Conservation (phyloP, 2,797 vertebrate genomes). For the Selene dorsalis region DNA sequence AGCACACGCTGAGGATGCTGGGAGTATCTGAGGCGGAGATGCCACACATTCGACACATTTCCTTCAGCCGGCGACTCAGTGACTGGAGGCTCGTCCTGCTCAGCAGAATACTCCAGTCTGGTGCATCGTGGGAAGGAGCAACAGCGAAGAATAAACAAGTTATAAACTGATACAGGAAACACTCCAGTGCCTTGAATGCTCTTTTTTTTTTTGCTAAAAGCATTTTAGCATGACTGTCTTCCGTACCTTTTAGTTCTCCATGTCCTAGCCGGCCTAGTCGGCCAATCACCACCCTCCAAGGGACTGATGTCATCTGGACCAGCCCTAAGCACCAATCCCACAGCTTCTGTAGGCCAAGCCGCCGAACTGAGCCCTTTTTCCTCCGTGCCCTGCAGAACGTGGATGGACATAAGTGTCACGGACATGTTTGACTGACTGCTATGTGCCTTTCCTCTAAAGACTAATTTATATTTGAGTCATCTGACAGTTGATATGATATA, state of each 20-base stretch:
- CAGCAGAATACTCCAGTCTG: conserved; percentile 98
- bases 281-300: conserved; percentile 98
- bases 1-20: conserved; percentile 97
- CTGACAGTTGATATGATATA: conserved; percentile 22
- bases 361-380: conserved; percentile 97
- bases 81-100: conserved; percentile 97
- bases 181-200: background rate
- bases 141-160: background rate
- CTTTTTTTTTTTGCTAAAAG: background rate
- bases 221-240: background rate
- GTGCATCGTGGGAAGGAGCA: conserved; percentile 13
- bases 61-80: conserved; percentile 94
- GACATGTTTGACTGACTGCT: conserved; percentile 17
- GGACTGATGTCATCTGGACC: conserved; percentile 98
- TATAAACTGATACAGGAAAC: background rate
- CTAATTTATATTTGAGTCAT: conserved; percentile 25
- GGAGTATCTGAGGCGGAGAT: conserved; percentile 98
- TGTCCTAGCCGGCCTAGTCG: conserved; percentile 97
- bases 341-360: conserved; percentile 96
- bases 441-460: conserved; percentile 11
- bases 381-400: conserved; percentile 88
- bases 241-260: conserved; percentile 94
- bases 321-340: conserved; percentile 99
- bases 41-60: conserved; percentile 99
- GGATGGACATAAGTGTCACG: conserved; percentile 8